Base-by-base conservation (phyloP, 1,140 invertebrate species). In the Hydropsyche tenuis region DNA sequence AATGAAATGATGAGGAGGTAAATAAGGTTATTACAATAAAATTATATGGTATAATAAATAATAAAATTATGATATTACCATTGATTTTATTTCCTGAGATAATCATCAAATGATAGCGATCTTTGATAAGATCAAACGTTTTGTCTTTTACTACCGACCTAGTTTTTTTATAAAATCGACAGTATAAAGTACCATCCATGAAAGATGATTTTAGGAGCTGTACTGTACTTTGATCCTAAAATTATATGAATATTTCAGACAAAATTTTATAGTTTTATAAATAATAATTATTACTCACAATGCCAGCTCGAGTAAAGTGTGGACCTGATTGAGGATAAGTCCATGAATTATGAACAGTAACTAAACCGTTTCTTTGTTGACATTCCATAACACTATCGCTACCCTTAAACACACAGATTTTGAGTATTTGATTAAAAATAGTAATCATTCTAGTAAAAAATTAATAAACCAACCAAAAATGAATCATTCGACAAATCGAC, bases 331-430 rank as follows among this genome's bases (percentile, higher is more conserved):
- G 84, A 60, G 81, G 81, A 72, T 82, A 87, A 37, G 83, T 87
- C 87, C 90, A 92, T 0, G 92, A 94, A 78, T 91, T 90, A 78
- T 89, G 89, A 56, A 37, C 23, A 25, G 68, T 20, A 37, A 70
- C 65, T 23, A 51, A 6, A 80, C 25, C 83, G 82, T 68, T 72
- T 69, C 3, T 78, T 80, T n/a, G 78, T 78, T 3, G 85, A 93
- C 96, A 97, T 79, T 96, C 95, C 75, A 93, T 90, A 0, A 95
- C 93, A 77, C 90, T 91, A 82, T 97, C 95, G 22, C 92, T 89
- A 48, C 94, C 94, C 91, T 91, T n/a, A 18, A 65, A 37, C 9
- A 4, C 30, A 37, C 3, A 37, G 9, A 4, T 53, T 53, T 18
- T 53, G 1, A 42, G n/a, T n/a, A 71, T 43, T 53, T 53, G 22